phyloP scores from a whole-genome alignment of 2,888 invertebrate species.

The Tinea trinotella region DNA sequence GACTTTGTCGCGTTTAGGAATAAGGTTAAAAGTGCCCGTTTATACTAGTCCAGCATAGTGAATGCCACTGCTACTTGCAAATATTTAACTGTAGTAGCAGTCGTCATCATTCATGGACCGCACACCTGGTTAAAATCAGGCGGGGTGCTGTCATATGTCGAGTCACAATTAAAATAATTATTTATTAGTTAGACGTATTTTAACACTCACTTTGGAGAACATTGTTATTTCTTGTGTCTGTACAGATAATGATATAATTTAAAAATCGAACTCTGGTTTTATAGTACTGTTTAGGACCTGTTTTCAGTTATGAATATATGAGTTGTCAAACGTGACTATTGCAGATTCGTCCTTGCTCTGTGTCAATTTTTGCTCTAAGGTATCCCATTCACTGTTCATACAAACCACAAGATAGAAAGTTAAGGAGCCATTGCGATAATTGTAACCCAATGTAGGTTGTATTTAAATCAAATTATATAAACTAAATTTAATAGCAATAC shows the following conservation, averaged over 20 bases:
- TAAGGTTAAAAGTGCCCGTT: too few species aligned
- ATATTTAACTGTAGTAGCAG: too few species aligned
- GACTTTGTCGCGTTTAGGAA: too few species aligned
- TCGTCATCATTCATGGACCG: too few species aligned
- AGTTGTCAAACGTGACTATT: constrained; percentile 10
- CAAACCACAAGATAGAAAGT: neutral
- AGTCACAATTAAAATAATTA: neutral
- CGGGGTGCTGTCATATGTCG: too few species aligned
- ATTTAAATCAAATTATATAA: too few species aligned
- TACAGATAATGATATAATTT: constrained; percentile 21
- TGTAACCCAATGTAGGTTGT: too few species aligned
- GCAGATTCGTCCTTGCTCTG: constrained; percentile 10
- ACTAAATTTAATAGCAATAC: too few species aligned
- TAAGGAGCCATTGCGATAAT: too few species aligned
- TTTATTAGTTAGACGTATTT: neutral
- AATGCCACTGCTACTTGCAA: too few species aligned
- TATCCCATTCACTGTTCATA: constrained; percentile 8
- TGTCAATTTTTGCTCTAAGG: neutral
- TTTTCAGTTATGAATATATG: neutral
- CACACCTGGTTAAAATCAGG: too few species aligned
- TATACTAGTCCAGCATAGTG: too few species aligned
- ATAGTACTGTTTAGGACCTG: constrained; percentile 12
- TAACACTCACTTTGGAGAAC: constrained; percentile 13
- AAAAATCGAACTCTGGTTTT: constrained; percentile 7
- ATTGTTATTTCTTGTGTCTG: constrained; percentile 18